Evolutionary conservation across 2,888 invertebrate genomes (phyloP), one percentile per base, ranked within the genome.

Genomic region (Drosophila antonietae): DNA sequence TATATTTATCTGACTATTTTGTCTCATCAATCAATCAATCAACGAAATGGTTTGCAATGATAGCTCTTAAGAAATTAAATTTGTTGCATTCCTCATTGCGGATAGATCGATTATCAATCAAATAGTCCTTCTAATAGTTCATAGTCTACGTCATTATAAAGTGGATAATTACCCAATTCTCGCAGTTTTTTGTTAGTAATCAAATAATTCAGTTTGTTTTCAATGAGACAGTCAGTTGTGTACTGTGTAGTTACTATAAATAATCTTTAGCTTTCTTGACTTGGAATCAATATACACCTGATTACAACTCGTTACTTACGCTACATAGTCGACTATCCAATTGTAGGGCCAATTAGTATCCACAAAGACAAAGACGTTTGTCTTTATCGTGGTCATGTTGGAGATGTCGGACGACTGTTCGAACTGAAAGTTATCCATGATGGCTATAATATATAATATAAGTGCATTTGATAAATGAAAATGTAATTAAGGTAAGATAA

Each of bases 301-400:
- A 15, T 35, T 47, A 5, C 6, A 33, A 33, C 10, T n/a, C 15
- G 14, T 15, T 35, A 69, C 93, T 93, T 94, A 95, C 93, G 94
- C 94, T 31, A 97, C 92, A 47, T 95, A 94, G 37, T 95, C 94
- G 72, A 95, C 94, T 14, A 96, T 93, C 2, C 93, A 92, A 15
- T 93, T 88, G 83, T 94, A 96, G 7, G 93, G 93, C 96, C 96
- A 96, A 8, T 93, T 93, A 1, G 94, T 93, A 89, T 97, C 97
- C 35, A 97, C 80, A 57, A 95, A 95, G 35, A 97, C 94, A 73
- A 95, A 95, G 2, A 97, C 91, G 86, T 96, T 95, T 0, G 95
- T 94, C 52, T 93, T 93, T 10, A 93, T 77, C 18, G 91, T 90
- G 56, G 91, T 90, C 47, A 83, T 78, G 12, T 88, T 87, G 7